Base-by-base conservation (phyloP, 1,140 invertebrate genomes). In the Drosophila athabasca region DNA sequence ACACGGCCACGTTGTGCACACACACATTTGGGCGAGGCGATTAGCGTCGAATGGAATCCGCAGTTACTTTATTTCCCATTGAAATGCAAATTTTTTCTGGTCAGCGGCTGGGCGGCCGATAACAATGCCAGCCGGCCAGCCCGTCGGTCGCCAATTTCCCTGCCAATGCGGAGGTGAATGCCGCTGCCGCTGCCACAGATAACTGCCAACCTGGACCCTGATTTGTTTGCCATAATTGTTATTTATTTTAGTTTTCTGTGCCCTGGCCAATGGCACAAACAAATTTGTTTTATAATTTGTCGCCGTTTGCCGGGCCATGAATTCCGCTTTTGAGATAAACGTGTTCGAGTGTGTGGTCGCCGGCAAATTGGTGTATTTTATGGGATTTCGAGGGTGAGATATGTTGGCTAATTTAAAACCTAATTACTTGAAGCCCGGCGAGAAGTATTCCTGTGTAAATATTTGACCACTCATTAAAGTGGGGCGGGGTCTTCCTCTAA, bases 51-150 rank as follows among this genome's bases (percentile, higher is more conserved):
- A 74, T 85, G 51, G 69, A 81, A 69, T 87, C 41, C 48, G 58
- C 50, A 70, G 61, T 74, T 80, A 81, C 68, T 81, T 73, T 64
- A 81, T 85, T 81, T 75, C 54, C 62, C 59, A 85, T 81, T 87
- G 54, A 49, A 74, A 83, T 82, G 79, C 45, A 75, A 74, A 83
- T 39, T 39, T 39, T 35, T 62, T 44, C 39, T 66, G 60, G 48
- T 57, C 55, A 58, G 45, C 59, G 29, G 51, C 29, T 19, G 60
- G 35, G 22, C 35, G 15, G 46, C 52, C 52, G 70, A 76, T 64
- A 79, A 79, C 76, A 79, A 72, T 58, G 67, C n/a, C n/a, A n/a
- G n/a, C 31, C 9, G 9, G 31, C 2, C 64, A 46, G 17, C n/a
- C n/a, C n/a, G n/a, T 22, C 29, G 22, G 35, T 24, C 41, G 62